Evolutionary conservation across 2,113 vertebrate species (phyloP), one percentile per base, ranked within the genome.

Genomic region (Nanger granti): DNA sequence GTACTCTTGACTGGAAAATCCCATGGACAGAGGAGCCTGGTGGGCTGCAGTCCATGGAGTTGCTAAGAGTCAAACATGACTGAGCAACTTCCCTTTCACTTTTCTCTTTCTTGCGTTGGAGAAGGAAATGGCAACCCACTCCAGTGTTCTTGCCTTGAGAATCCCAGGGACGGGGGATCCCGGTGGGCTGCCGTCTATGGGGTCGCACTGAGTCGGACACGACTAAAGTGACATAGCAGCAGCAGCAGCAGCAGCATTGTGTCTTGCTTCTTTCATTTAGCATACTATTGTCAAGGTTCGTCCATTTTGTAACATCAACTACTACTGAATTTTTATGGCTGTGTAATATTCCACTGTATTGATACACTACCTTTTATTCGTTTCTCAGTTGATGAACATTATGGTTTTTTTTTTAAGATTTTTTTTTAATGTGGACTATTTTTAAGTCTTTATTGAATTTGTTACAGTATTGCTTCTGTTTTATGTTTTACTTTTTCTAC

Each of bases 61-160:
- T 2, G 0, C 34, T 10, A n/a, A 69, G 66, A 20, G 34, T 69
- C 34, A 0, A 2, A 69, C 34, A 20, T 0, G 8, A 69, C 34
- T 37, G 66, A 69, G 34, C 18, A 4, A 69, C 18, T 69, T 69
- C 66, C 10, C 66, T n/a, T 69, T 69, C 66, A 69, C 8, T 69
- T 69, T 37, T 69, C 66, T 22, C 8, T 69, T 69, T 11, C 4
- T 37, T 22, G 34, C 34, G 22, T 69, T 2, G 34, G 8, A 22
- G 18, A 22, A 69, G 66, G 66, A 37, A 69, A 69, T 69, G n/a
- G 66, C 66, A 69, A 37, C 18, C 66, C n/a, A 69, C n/a, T 69
- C 66, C n/a, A 69, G 66, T 37, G 34, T 69, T 69, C 66, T 69
- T 69, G 66, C 34, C 66, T 69, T 0, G 66, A 69, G n/a, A 69